Evolutionary conservation across 1,140 invertebrate species (phyloP).

Genomic region (Copidosoma floridanum): DNA sequence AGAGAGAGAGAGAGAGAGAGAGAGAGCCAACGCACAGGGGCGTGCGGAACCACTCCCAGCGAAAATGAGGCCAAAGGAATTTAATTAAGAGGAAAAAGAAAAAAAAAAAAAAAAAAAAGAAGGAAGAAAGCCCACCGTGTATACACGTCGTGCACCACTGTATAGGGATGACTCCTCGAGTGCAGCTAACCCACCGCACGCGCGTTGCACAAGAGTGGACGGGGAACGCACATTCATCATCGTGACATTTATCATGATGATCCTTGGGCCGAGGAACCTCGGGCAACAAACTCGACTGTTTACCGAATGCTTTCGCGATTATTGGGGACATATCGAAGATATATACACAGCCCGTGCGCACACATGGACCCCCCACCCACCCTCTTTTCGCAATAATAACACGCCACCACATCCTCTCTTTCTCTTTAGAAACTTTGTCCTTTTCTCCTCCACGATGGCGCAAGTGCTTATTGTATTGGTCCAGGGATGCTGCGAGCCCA

Average conservation of each 20-base stretch:
- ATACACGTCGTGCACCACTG: too few relatives aligned
- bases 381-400: constrained; percentile 20
- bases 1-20: too few relatives aligned
- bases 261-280: background rate
- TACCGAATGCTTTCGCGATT: constrained; percentile 21
- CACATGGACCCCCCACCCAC: background rate
- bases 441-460: too few relatives aligned
- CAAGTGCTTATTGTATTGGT: too few relatives aligned
- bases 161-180: too few relatives aligned
- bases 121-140: too few relatives aligned
- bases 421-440: too few relatives aligned
- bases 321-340: constrained; percentile 6
- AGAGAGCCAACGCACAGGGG: too few relatives aligned
- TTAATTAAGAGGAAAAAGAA: constrained; percentile 23
- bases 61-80: constrained; percentile 3
- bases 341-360: background rate
- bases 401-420: background rate
- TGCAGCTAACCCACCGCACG: background rate
- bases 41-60: too few relatives aligned
- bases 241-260: constrained; percentile 16
- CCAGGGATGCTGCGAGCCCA: background rate
- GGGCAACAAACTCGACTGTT: constrained; percentile 16
- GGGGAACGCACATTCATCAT: constrained; percentile 4
- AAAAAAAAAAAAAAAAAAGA: too few relatives aligned
- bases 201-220: background rate